Evolutionary conservation across 64 coral and sea anemone species (phyloP).

Genomic region (Anthopleura sola): DNA sequence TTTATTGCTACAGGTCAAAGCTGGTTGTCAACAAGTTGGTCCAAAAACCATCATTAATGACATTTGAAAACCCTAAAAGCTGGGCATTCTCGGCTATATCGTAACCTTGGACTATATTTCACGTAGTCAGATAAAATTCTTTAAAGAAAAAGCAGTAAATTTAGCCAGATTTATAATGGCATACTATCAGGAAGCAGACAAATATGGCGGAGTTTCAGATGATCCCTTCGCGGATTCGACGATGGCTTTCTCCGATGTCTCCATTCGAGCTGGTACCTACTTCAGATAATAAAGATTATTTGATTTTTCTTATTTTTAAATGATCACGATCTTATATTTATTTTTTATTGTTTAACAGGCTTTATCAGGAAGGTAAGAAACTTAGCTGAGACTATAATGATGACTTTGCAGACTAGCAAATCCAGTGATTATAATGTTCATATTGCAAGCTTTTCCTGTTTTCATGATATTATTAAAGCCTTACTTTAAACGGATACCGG

Average conservation of each 20-base stretch:
- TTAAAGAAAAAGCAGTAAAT: background rate
- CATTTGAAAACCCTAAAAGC: background rate
- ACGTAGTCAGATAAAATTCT: background rate
- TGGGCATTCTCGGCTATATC: background rate
- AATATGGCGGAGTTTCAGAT: conserved; percentile 43
- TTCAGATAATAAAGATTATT: background rate
- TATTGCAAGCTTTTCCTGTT: background rate
- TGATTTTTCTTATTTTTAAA: background rate
- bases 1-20: background rate
- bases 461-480: background rate
- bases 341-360: conserved; percentile 20
- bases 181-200: conserved; percentile 31
- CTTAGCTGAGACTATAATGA: background rate
- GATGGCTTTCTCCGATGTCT: conserved; percentile 56
- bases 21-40: background rate
- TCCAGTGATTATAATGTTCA: background rate
- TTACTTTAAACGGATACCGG: no score
- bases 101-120: background rate
- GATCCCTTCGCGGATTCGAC: conserved; percentile 23
- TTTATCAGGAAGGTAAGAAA: conserved; percentile 64
- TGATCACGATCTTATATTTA: background rate
- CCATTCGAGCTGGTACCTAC: conserved; percentile 45
- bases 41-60: background rate
- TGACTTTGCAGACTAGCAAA: background rate
- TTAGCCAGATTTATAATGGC: background rate